Conservation (phyloP, 2,797 vertebrate genomes). For the Toxotes lorentzi region DNA sequence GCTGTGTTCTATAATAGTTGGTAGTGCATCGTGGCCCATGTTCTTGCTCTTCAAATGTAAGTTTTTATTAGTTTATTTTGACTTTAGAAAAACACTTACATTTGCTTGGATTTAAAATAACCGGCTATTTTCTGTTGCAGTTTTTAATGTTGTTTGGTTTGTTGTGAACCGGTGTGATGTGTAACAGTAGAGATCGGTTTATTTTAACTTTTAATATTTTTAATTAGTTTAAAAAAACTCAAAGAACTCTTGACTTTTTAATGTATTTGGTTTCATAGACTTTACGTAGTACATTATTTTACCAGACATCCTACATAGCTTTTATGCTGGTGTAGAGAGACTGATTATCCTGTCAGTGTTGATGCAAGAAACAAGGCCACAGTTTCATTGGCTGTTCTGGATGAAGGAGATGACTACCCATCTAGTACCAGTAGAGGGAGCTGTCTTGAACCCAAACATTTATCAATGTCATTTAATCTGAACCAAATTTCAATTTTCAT, state of each 20-base stretch:
- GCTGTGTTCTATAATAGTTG: conserved; percentile 57
- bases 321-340: conserved; percentile 1
- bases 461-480: conserved; percentile 84
- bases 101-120: conserved; percentile 35
- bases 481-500: conserved; percentile 86
- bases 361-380: conserved; percentile 35
- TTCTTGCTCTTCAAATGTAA: conserved; percentile 30
- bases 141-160: conserved; percentile 18
- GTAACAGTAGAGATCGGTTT: conserved; percentile 1
- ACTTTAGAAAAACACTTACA: conserved; percentile 8
- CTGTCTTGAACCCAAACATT: conserved; percentile 72
- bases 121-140: conserved; percentile 6
- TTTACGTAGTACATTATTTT: conserved; percentile 2
- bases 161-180: conserved; percentile 3
- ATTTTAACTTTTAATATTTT: not conserved
- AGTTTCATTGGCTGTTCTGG: conserved; percentile 33
- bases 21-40: conserved; percentile 15
- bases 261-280: conserved; percentile 4
- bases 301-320: not conserved
- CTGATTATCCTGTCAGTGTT: conserved; percentile 5
- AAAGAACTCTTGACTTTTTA: not conserved
- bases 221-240: not conserved
- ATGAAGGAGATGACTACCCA: conserved; percentile 36
- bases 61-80: conserved; percentile 42
- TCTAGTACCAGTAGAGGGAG: conserved; percentile 79